Conservation (phyloP, 2,888 invertebrate species). For the Peribatodes rhomboidaria region DNA sequence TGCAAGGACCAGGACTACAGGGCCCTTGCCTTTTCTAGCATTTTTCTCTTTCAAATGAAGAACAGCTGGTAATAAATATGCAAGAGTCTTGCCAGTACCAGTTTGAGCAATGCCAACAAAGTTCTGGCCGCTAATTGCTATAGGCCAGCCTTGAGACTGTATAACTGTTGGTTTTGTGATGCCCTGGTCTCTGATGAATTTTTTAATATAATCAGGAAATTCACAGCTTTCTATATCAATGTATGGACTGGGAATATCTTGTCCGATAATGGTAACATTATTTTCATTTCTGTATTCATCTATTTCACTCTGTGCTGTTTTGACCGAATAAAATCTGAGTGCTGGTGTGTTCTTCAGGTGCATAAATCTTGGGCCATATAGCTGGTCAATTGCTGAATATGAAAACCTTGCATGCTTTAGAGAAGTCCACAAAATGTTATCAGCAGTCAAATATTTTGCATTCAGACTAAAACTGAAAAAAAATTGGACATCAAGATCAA, state of each 20-base stretch:
- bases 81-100: slow-evolving; percentile 92
- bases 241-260: slow-evolving; percentile 90
- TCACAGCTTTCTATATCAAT: slow-evolving; percentile 91
- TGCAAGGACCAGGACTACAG: slow-evolving; percentile 92
- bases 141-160: slow-evolving; percentile 94
- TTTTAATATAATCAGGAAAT: slow-evolving; percentile 91
- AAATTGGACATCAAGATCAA: too few relatives aligned
- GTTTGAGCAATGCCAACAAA: slow-evolving; percentile 95
- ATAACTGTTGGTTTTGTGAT: slow-evolving; percentile 92
- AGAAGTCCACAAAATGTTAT: slow-evolving; percentile 47
- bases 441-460: slow-evolving; percentile 49
- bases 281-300: slow-evolving; percentile 88
- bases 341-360: slow-evolving; percentile 8
- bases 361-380: slow-evolving; percentile 45
- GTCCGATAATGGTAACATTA: slow-evolving; percentile 91
- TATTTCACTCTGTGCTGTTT: slow-evolving; percentile 79
- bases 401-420: slow-evolving; percentile 48
- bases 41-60: slow-evolving; percentile 93
- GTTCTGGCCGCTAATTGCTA: slow-evolving; percentile 92
- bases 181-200: slow-evolving; percentile 87
- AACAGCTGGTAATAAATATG: slow-evolving; percentile 92
- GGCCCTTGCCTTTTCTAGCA: slow-evolving; percentile 91
- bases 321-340: slow-evolving; percentile 65
- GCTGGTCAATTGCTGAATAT: slow-evolving; percentile 51
- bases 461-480: slow-evolving; percentile 63